Conservation (phyloP, 2,888 invertebrate genomes). For the Philopedon plagiatum region DNA sequence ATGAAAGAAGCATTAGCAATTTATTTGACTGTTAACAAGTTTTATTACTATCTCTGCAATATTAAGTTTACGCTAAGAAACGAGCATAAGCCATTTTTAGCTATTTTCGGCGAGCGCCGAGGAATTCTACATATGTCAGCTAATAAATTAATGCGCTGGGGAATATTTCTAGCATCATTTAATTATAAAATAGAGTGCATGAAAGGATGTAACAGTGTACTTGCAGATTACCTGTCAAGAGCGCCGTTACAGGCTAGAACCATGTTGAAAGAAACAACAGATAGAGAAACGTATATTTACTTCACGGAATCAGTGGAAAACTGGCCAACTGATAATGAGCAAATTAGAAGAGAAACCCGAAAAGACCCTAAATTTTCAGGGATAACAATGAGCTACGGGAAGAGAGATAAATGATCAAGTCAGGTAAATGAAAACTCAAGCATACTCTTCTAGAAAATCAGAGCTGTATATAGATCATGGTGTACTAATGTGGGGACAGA, state of each 20-base stretch:
- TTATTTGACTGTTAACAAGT: conserved; percentile 45
- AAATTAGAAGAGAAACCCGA: no score
- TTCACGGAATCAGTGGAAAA: not conserved
- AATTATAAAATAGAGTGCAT: not conserved
- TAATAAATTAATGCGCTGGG: not conserved
- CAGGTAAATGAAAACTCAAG: no score
- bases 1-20: conserved; percentile 38
- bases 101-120: not conserved
- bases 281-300: not conserved
- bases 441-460: no score
- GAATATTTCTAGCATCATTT: not conserved
- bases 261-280: not conserved
- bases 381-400: no score
- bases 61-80: conserved; percentile 36
- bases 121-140: not conserved
- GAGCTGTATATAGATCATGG: no score
- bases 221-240: not conserved
- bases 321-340: no score
- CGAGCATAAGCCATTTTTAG: not conserved
- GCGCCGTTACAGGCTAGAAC: not conserved
- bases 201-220: not conserved
- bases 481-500: no score
- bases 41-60: conserved; percentile 39
- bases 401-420: no score
- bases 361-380: no score